Base-by-base conservation (phyloP, 1,140 invertebrate genomes). In the Macrobrachium rosenbergii region DNA sequence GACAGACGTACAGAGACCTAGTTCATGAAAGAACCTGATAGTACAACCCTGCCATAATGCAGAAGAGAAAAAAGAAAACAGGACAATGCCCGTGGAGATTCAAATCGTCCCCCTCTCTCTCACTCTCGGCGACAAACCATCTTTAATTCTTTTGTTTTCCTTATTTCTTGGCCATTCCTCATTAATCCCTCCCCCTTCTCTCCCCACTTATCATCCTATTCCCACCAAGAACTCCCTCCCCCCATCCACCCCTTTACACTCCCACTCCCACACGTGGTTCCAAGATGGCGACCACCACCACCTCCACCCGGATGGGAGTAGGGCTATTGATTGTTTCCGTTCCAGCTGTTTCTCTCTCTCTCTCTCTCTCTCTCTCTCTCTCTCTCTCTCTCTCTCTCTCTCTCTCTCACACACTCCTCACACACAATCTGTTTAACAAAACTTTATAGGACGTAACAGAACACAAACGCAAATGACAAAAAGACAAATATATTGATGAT, bases 351-450 rank as follows among this genome's bases (percentile, higher is more conserved):
- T 77, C 75, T 77, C 75, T 77, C 75, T 77, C 75, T 77, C 75
- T 77, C 75, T 77, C 75, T 77, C 75, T 77, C 75, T 77, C 75
- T 77, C 75, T 77, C 75, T 77, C 75, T 77, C 75, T 77, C 75
- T 76, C 73, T 76, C 73, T 76, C 73, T 76, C 73, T 76, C 73
- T 76, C 73, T 76, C 73, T 52, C 73, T 76, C 73, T 76, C 73
- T 76, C 73, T n/a, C n/a, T n/a, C n/a, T n/a, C 45, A 52, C 73
- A 52, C 73, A 52, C 28, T 43, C 73, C 73, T 37, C 21, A 17
- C 23, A 45, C 16, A 73, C 16, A 37, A 37, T n/a, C 17, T n/a
- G 28, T 2, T 23, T 37, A 37, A 52, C 12, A 52, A 8, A 12
- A 52, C 52, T 52, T 52, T 52, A 2, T 52, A 10, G 52, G 52